Conservation (phyloP, 2,888 invertebrate species). For the Aporophyla nigra region DNA sequence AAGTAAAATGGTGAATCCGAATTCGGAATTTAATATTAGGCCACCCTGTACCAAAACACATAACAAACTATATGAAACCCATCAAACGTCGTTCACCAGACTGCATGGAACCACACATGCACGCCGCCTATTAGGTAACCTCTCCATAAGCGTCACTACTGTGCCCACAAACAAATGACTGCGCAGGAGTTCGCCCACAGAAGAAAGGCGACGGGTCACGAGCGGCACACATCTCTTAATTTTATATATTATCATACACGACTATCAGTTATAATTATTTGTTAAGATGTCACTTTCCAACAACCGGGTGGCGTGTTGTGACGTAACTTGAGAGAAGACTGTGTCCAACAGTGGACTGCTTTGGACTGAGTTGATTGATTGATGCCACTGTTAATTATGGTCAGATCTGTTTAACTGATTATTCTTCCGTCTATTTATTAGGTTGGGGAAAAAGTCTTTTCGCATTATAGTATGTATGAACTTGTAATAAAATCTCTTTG, state of each 20-base stretch:
- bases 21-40: neutral
- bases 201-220: conserved; percentile 76
- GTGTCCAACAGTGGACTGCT: neutral
- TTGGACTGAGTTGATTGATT: conserved; percentile 1
- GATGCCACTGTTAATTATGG: neutral
- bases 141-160: conserved; percentile 46
- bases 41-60: neutral
- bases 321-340: conserved; percentile 4
- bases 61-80: neutral
- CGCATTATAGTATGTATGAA: no score
- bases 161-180: conserved; percentile 66
- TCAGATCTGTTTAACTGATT: neutral
- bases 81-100: conserved; percentile 31
- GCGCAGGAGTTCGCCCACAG: conserved; percentile 48
- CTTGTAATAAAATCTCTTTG: no score
- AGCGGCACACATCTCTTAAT: conserved; percentile 83
- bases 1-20: neutral
- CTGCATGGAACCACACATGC: conserved; percentile 47
- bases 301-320: conserved; percentile 9
- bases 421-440: no score
- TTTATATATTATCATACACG: conserved; percentile 83
- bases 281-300: conserved; percentile 75
- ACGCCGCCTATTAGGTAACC: conserved; percentile 46
- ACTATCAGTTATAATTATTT: conserved; percentile 84
- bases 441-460: no score